phyloP scores from a whole-genome alignment of 2,888 invertebrate species.

The Habrosyne pyritoides region DNA sequence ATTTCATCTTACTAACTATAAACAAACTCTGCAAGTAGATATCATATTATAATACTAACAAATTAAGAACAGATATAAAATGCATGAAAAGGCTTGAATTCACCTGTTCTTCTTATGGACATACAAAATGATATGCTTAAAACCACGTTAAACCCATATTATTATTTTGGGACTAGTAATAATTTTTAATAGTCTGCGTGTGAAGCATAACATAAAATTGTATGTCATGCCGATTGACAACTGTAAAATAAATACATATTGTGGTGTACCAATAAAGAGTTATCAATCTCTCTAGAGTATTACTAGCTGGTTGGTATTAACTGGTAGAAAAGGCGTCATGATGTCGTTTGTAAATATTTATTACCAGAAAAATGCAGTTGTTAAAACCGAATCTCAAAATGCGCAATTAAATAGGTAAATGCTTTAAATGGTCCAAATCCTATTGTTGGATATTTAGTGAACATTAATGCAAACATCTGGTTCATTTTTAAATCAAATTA shows the following conservation, averaged over 20 bases:
- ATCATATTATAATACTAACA: slow-evolving; percentile 68
- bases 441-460: slow-evolving; percentile 40
- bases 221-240: neutral
- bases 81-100: slow-evolving; percentile 75
- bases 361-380: neutral
- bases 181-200: neutral
- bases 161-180: neutral
- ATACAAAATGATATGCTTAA: neutral
- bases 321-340: neutral
- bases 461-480: slow-evolving; percentile 25
- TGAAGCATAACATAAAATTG: neutral
- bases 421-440: slow-evolving; percentile 48
- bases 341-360: neutral
- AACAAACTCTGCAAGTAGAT: slow-evolving; percentile 70
- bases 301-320: neutral
- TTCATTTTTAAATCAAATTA: slow-evolving; percentile 11
- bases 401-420: slow-evolving; percentile 31
- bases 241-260: neutral
- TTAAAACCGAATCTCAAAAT: slow-evolving; percentile 20
- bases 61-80: slow-evolving; percentile 48
- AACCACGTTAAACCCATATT: neutral
- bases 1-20: slow-evolving; percentile 79
- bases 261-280: too few species aligned
- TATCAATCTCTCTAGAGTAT: too few species aligned
- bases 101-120: slow-evolving; percentile 42